Evolutionary conservation across 2,888 invertebrate genomes (phyloP).

Genomic region (Xanthorhoe designata): DNA sequence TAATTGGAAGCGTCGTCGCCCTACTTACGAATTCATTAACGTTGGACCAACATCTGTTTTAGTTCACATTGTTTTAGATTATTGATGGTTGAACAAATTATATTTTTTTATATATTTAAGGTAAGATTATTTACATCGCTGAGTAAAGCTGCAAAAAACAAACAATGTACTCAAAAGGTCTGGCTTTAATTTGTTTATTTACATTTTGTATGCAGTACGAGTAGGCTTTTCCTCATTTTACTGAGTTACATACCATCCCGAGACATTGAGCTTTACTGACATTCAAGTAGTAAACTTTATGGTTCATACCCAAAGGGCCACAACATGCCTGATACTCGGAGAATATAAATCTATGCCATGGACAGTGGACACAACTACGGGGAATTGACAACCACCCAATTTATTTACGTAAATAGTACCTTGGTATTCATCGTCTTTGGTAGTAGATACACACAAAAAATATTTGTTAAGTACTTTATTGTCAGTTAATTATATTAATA

Average conservation of each 20-base stretch:
- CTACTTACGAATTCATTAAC: background rate
- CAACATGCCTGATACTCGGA: background rate
- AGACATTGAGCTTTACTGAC: background rate
- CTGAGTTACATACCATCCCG: background rate
- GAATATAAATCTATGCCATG: constrained; percentile 3
- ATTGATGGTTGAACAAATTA: background rate
- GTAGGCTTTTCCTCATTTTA: background rate
- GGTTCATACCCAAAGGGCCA: background rate
- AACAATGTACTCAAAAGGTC: background rate
- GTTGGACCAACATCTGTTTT: background rate
- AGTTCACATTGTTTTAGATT: background rate
- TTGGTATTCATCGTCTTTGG: too few relatives aligned
- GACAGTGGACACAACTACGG: background rate
- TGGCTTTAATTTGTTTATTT: background rate
- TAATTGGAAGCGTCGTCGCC: background rate
- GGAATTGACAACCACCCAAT: background rate
- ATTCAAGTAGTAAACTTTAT: background rate
- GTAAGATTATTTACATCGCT: background rate
- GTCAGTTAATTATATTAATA: too few relatives aligned
- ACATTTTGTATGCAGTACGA: background rate
- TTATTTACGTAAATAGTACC: background rate
- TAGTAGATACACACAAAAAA: too few relatives aligned
- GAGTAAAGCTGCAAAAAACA: background rate
- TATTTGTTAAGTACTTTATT: too few relatives aligned
- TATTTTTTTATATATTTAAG: background rate